Percentiles rank a stretch among this genome's conserved stretches.
Evolutionary conservation across 2,113 vertebrate genomes (phyloP).

Genomic region (Choloepus hoffmanni): DNA sequence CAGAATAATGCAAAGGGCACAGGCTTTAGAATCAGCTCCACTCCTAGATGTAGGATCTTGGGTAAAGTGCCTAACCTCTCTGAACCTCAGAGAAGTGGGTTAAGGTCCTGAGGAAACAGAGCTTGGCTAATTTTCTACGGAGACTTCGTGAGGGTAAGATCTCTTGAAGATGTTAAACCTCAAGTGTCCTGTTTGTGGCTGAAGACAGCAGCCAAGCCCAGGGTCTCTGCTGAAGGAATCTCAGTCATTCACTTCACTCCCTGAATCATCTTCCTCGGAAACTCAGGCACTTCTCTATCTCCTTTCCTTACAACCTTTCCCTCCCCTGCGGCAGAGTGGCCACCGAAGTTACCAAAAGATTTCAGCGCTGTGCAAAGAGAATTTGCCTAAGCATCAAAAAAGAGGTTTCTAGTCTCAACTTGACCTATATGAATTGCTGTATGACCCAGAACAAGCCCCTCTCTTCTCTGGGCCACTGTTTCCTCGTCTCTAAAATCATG

Average conservation of each 20-base stretch:
- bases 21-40: background rate
- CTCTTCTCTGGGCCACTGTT: background rate
- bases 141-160: background rate
- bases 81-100: background rate
- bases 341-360: background rate
- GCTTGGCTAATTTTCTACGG: background rate
- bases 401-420: background rate
- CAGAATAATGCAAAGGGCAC: background rate
- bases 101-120: constrained; percentile 19
- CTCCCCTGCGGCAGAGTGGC: background rate
- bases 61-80: constrained; percentile 13
- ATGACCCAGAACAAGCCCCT: background rate
- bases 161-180: background rate
- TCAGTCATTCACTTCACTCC: background rate
- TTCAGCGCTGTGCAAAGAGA: background rate
- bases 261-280: background rate
- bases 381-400: background rate
- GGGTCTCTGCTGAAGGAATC: background rate
- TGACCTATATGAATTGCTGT: background rate
- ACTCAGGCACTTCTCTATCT: background rate
- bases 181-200: background rate
- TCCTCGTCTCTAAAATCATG: background rate
- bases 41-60: background rate
- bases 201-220: background rate
- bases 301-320: background rate